These are phyloP conservation scores for Corythaeola cristata DNA, from an alignment of 2,113 vertebrate genomes.

Conservation along the genomic window DNA sequence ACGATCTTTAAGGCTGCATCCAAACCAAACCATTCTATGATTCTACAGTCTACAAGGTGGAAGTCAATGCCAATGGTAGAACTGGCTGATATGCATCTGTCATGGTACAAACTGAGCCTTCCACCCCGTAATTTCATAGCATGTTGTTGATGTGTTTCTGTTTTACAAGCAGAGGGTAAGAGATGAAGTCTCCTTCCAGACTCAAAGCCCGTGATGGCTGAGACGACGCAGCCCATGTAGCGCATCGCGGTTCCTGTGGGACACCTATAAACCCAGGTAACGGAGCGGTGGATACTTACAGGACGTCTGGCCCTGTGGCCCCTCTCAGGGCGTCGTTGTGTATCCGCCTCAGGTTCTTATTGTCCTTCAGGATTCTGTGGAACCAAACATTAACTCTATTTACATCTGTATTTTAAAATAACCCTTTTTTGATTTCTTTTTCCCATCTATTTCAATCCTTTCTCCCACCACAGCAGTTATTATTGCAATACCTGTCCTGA, in stretches of 20 bases:
- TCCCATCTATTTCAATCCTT: not conserved
- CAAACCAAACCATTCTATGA: no score
- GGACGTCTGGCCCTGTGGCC: conserved; percentile 80
- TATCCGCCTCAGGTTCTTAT: conserved; percentile 81
- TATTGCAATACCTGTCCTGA: not conserved
- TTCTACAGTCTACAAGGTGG: not conserved
- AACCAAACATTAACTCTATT: not conserved
- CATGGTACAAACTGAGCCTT: not conserved
- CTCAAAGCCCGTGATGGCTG: not conserved
- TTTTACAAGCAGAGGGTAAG: not conserved
- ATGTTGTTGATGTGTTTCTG: not conserved
- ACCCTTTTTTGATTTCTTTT: not conserved
- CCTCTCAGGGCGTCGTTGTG: conserved; percentile 85
- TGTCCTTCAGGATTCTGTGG: conserved; percentile 86
- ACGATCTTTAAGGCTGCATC: no score
- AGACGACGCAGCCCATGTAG: not conserved
- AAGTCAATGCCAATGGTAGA: not conserved
- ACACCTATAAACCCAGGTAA: not conserved
- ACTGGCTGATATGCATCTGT: not conserved
- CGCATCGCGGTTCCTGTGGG: not conserved
- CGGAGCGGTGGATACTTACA: conserved; percentile 78
- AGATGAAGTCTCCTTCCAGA: not conserved
- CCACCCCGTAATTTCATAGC: not conserved
- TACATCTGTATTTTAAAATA: not conserved
- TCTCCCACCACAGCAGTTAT: not conserved